A percentile compares a stretch with the other conserved stretches of the same genome.
phyloP scores from a whole-genome alignment of 1,140 invertebrate genomes.

The Lutraria rhynchaena region DNA sequence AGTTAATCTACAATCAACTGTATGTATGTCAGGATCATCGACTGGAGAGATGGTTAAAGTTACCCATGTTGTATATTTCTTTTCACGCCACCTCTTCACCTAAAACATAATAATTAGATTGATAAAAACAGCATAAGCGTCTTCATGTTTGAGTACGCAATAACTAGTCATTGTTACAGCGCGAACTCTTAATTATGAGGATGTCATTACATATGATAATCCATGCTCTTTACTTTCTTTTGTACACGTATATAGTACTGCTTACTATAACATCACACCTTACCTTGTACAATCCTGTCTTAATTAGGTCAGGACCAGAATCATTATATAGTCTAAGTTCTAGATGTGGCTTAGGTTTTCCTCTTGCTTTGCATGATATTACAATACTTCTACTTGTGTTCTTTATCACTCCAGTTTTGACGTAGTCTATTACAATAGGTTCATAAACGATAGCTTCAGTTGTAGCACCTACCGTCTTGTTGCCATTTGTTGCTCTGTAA shows the following conservation, averaged over 20 bases:
- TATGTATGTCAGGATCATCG: conserved; percentile 24
- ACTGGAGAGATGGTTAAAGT: conserved; percentile 37
- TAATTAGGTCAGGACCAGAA: conserved; percentile 31
- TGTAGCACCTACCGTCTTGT: conserved; percentile 28
- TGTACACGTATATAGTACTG: no score
- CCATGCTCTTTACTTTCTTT: no score
- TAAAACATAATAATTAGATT: no score
- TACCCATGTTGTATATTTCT: conserved; percentile 3
- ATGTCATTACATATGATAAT: no score
- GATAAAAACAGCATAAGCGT: no score
- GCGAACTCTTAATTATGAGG: no score
- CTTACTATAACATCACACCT: no score
- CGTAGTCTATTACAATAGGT: conserved; percentile 17
- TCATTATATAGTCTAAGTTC: conserved; percentile 34
- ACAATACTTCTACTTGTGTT: conserved; percentile 9
- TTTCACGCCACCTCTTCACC: neutral
- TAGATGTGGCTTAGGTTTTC: conserved; percentile 29
- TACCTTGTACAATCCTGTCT: conserved; percentile 47
- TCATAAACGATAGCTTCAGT: conserved; percentile 35
- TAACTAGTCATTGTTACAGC: no score
- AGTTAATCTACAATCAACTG: conserved; percentile 20
- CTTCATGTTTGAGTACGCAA: no score
- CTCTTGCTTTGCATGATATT: conserved; percentile 36
- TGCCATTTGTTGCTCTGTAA: conserved; percentile 42
- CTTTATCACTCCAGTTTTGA: conserved; percentile 33